Evolutionary conservation across 2,888 invertebrate species (phyloP).

Genomic region (Clistopyga incitator): DNA sequence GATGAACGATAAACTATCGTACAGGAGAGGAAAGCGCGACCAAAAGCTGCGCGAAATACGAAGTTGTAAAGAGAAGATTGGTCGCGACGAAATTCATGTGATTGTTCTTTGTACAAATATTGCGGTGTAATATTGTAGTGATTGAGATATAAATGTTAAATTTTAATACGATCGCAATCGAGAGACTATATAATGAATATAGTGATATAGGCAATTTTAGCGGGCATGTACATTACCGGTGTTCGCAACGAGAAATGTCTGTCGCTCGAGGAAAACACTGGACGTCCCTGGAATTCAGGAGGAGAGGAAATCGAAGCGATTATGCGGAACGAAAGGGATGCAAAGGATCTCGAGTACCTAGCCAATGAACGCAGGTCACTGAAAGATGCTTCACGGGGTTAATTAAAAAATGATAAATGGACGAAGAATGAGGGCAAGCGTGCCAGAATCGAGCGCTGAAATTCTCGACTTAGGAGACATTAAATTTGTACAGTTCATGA

Average conservation of each 20-base stretch:
- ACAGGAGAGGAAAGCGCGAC: slow-evolving; percentile 46
- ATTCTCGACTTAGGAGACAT: slow-evolving; percentile 83
- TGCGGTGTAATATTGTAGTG: slow-evolving; percentile 84
- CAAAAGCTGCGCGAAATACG: slow-evolving; percentile 45
- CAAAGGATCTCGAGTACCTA: slow-evolving; percentile 43
- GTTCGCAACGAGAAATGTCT: slow-evolving; percentile 70
- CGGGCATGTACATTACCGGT: slow-evolving; percentile 84
- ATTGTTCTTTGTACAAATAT: slow-evolving; percentile 88
- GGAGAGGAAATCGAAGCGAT: slow-evolving; percentile 24
- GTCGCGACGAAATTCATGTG: slow-evolving; percentile 84
- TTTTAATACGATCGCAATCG: slow-evolving; percentile 84
- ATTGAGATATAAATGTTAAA: slow-evolving; percentile 84
- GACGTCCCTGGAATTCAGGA: slow-evolving; percentile 29
- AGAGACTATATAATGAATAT: slow-evolving; percentile 79
- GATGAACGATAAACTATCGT: slow-evolving; percentile 40
- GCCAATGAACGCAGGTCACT: slow-evolving; percentile 41
- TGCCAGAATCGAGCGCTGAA: slow-evolving; percentile 80
- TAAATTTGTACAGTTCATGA: slow-evolving; percentile 84
- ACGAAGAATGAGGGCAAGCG: slow-evolving; percentile 71
- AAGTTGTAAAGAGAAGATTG: slow-evolving; percentile 43
- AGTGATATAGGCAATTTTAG: slow-evolving; percentile 83
- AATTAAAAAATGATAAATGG: slow-evolving; percentile 25
- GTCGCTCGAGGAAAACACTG: slow-evolving; percentile 62
- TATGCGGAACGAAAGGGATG: slow-evolving; percentile 32
- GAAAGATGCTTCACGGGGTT: slow-evolving; percentile 24